phyloP scores from a whole-genome alignment of 2,888 invertebrate genomes.

The Drosophila hamatofila region DNA sequence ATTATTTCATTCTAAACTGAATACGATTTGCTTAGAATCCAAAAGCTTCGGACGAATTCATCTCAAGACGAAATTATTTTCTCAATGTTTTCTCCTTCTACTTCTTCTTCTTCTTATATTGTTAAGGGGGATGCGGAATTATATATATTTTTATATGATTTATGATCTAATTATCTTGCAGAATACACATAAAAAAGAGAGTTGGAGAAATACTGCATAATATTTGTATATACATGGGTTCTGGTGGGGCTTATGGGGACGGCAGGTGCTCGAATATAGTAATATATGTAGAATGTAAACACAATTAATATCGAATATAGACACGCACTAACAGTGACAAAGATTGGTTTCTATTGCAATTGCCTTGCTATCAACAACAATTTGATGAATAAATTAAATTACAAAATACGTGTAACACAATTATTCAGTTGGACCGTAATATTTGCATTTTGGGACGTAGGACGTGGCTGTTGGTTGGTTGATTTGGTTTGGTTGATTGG shows the following conservation, averaged over 20 bases:
- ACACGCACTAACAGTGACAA: slow-evolving; percentile 40
- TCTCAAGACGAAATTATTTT: too few species aligned
- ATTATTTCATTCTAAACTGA: slow-evolving; percentile 17
- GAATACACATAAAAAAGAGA: slow-evolving; percentile 24
- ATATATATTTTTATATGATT: not conserved
- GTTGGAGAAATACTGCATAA: slow-evolving; percentile 9
- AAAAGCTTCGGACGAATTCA: not conserved
- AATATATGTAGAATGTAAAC: slow-evolving; percentile 13
- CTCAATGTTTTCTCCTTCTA: not conserved
- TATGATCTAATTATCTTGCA: slow-evolving; percentile 5
- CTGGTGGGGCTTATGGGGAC: slow-evolving; percentile 8
- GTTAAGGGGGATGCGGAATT: not conserved
- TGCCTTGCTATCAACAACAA: slow-evolving; percentile 19
- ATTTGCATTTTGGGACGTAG: slow-evolving; percentile 31
- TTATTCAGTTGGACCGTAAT: slow-evolving; percentile 25
- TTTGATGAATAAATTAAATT: slow-evolving; percentile 32
- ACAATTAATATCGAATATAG: slow-evolving; percentile 37
- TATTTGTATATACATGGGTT: slow-evolving; percentile 24
- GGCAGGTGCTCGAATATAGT: slow-evolving; percentile 41
- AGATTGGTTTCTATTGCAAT: slow-evolving; percentile 9
- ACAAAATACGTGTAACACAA: slow-evolving; percentile 44
- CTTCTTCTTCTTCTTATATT: not conserved
- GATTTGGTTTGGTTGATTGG: slow-evolving; percentile 25
- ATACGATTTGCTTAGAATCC: not conserved
- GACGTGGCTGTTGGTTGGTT: slow-evolving; percentile 27